A percentile compares a stretch with the other conserved stretches of the same genome.
phyloP scores from a whole-genome alignment of 2,888 invertebrate genomes.

The Seira sanloemensis region DNA sequence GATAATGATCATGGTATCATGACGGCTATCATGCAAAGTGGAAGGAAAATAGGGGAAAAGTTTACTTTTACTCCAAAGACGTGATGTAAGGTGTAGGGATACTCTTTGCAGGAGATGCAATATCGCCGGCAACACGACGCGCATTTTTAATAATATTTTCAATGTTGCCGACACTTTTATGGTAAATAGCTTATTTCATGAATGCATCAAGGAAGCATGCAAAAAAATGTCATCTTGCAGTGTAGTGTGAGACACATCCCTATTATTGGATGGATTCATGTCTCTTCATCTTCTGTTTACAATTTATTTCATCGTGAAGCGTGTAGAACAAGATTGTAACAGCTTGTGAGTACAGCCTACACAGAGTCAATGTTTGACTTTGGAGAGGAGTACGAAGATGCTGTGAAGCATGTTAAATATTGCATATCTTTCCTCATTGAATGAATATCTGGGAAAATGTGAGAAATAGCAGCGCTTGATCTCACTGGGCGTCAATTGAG shows the following conservation, averaged over 20 bases:
- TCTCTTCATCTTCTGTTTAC: neutral
- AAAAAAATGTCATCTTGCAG: neutral
- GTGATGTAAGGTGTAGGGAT: neutral
- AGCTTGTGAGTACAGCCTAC: neutral
- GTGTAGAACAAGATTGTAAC: neutral
- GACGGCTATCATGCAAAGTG: constrained; percentile 39
- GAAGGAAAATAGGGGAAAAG: constrained; percentile 34
- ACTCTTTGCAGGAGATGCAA: neutral
- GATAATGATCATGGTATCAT: constrained; percentile 18
- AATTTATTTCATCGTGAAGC: neutral
- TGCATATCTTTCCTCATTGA: constrained; percentile 28
- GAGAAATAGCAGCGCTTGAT: constrained; percentile 53
- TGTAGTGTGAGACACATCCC: neutral
- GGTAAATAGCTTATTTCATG: neutral
- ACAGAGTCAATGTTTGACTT: neutral
- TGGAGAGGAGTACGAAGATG: neutral
- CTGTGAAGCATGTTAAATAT: neutral
- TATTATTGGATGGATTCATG: neutral
- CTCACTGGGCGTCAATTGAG: constrained; percentile 66
- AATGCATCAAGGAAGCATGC: neutral
- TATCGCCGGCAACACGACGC: neutral
- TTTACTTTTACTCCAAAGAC: no score
- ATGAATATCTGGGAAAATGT: constrained; percentile 43
- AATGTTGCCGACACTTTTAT: neutral
- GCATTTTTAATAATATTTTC: neutral